These are phyloP conservation scores for Sebastes cheni DNA, from an alignment of 2,797 vertebrate genomes.

Conservation along the genomic window DNA sequence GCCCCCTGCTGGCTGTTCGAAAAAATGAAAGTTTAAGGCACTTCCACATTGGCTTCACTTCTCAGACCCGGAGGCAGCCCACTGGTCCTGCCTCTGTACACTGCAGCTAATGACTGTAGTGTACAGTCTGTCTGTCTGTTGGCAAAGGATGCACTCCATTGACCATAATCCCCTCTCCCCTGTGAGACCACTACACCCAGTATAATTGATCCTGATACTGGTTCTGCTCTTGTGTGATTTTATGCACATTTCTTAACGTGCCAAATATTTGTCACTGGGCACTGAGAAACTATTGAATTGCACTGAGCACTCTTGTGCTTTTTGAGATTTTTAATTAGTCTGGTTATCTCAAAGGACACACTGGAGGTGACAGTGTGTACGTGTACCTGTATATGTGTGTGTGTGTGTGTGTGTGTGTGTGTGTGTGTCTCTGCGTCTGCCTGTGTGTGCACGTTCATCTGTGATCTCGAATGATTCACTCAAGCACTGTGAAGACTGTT, in stretches of 20 bases:
- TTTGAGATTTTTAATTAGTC: conserved; percentile 39
- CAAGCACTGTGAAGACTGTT: conserved; percentile 58
- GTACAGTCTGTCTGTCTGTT: conserved; percentile 45
- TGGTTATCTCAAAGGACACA: conserved; percentile 24
- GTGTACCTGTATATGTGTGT: conserved; percentile 8
- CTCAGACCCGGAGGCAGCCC: too few species aligned
- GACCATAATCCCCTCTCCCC: conserved; percentile 53
- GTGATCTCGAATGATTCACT: conserved; percentile 51
- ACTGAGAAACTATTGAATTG: conserved; percentile 40
- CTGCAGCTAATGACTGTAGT: conserved; percentile 51
- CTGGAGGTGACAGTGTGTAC: conserved; percentile 30
- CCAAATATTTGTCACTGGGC: conserved; percentile 32
- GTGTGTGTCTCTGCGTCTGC: not conserved
- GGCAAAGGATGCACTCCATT: conserved; percentile 33
- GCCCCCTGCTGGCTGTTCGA: too few species aligned
- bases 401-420: not conserved
- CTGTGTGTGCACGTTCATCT: conserved; percentile 20
- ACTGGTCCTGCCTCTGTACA: not conserved
- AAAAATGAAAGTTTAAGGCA: too few species aligned
- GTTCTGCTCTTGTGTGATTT: conserved; percentile 38
- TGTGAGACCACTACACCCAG: conserved; percentile 33
- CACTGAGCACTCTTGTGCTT: conserved; percentile 35
- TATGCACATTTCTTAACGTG: conserved; percentile 34
- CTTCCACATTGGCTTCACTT: too few species aligned
- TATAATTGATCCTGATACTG: conserved; percentile 48